phyloP scores from a whole-genome alignment of 2,888 invertebrate genomes.

The Strigamia maritima region DNA sequence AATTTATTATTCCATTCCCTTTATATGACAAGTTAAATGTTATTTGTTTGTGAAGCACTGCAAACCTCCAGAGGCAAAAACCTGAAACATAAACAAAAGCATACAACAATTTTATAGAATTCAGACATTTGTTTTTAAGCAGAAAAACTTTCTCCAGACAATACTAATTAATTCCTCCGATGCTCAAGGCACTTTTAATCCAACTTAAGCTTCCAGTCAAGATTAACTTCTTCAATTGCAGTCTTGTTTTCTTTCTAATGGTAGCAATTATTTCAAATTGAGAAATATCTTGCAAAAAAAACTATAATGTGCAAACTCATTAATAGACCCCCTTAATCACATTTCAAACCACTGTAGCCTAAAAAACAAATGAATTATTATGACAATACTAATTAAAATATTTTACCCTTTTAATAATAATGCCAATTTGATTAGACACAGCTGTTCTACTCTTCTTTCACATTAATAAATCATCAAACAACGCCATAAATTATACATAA shows the following conservation, averaged over 20 bases:
- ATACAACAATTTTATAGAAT: too few species aligned
- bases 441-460: not conserved
- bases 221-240: slow-evolving; percentile 24
- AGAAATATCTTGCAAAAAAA: not conserved
- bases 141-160: not conserved
- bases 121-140: too few species aligned
- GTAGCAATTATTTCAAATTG: not conserved
- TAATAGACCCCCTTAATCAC: not conserved
- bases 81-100: too few species aligned
- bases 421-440: not conserved
- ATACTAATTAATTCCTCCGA: not conserved
- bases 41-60: too few species aligned
- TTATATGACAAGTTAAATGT: too few species aligned
- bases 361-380: not conserved
- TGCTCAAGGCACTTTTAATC: slow-evolving; percentile 9
- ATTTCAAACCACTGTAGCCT: not conserved
- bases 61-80: too few species aligned
- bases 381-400: not conserved
- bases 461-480: not conserved
- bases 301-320: not conserved
- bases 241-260: slow-evolving; percentile 12
- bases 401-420: not conserved
- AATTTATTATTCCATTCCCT: too few species aligned
- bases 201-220: not conserved
- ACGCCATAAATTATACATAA: too few species aligned